Conservation (phyloP, 2,113 vertebrate species). For the Mellivora capensis region DNA sequence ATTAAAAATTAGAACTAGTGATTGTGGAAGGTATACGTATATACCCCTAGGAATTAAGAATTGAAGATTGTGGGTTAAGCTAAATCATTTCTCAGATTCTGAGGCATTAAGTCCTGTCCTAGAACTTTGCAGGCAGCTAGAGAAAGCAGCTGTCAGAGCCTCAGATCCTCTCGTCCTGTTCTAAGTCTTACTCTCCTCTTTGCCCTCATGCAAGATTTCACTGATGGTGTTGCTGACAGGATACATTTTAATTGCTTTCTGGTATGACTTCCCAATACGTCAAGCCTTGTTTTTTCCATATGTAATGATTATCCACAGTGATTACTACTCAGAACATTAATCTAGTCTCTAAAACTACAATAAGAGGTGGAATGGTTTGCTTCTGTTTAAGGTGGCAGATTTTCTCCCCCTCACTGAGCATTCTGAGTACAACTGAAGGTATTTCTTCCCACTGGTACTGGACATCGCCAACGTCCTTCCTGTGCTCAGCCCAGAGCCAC, state of each 20-base stretch:
- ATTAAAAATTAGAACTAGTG: background rate
- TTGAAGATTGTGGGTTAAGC: background rate
- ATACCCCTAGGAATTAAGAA: background rate
- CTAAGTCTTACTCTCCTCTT: background rate
- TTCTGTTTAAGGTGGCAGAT: background rate
- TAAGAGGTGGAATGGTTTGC: background rate
- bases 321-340: background rate
- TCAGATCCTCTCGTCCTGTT: background rate
- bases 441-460: background rate
- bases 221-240: background rate
- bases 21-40: background rate
- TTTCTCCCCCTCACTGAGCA: background rate
- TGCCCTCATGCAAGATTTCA: background rate
- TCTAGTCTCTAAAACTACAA: background rate
- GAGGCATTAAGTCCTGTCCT: background rate
- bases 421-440: accelerated
- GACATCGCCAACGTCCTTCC: background rate
- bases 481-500: background rate
- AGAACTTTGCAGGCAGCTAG: background rate
- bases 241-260: conserved; percentile 20
- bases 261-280: background rate
- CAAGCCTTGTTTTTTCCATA: background rate
- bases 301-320: background rate
- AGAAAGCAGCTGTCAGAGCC: background rate
- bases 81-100: background rate